Evolutionary conservation across 1,140 invertebrate genomes (phyloP).

Genomic region (Drosophila willistoni): DNA sequence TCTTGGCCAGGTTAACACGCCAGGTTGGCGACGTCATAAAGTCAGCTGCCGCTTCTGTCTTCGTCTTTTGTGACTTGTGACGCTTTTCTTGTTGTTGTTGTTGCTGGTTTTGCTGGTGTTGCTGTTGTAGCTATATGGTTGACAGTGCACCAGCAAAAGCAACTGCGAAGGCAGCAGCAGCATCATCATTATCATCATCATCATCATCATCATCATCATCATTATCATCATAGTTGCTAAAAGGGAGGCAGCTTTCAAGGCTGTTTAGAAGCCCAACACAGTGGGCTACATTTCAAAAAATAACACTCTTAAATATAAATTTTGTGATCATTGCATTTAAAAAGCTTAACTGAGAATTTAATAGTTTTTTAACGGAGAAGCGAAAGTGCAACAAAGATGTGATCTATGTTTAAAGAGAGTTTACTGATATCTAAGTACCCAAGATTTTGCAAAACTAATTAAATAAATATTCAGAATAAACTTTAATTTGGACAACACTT

Average conservation of each 20-base stretch:
- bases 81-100: conserved; percentile 52
- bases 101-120: conserved; percentile 38
- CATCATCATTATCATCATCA: not conserved
- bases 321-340: not conserved
- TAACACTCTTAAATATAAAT: conserved; percentile 32
- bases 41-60: conserved; percentile 70
- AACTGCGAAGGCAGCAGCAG: conserved; percentile 11
- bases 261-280: conserved; percentile 71
- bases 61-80: conserved; percentile 74
- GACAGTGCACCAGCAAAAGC: conserved; percentile 51
- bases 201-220: conserved; percentile 2
- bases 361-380: too few relatives aligned
- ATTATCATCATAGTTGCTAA: conserved; percentile 2
- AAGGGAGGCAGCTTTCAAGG: conserved; percentile 72
- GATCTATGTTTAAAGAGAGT: too few relatives aligned
- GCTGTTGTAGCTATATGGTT: conserved; percentile 61
- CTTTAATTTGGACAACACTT: too few relatives aligned
- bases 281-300: not conserved
- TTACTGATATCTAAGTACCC: too few relatives aligned
- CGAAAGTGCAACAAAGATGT: too few relatives aligned
- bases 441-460: too few relatives aligned
- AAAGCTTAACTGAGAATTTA: not conserved
- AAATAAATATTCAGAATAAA: too few relatives aligned
- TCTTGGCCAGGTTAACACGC: conserved; percentile 77
- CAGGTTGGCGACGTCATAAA: conserved; percentile 79